Evolutionary conservation across 2,888 invertebrate genomes (phyloP).

Genomic region (Caradrina kadenii): DNA sequence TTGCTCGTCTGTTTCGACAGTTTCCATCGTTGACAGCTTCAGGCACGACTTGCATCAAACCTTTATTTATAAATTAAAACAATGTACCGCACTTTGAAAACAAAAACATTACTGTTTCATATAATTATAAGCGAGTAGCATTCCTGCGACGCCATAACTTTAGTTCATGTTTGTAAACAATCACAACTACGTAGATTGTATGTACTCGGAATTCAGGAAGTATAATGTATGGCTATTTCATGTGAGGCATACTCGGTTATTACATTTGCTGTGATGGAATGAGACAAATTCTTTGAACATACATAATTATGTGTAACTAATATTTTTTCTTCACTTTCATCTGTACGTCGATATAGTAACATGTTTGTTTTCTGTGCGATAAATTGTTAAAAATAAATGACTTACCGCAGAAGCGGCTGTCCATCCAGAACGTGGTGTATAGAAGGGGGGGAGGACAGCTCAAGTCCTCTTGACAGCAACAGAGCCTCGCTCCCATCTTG

Average conservation of each 20-base stretch:
- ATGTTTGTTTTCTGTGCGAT: slow-evolving; percentile 10
- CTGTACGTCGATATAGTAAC: not conserved
- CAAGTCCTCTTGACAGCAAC: slow-evolving; percentile 96
- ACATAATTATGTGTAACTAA: not conserved
- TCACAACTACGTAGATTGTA: slow-evolving; percentile 20
- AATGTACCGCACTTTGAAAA: slow-evolving; percentile 31
- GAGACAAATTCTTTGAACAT: not conserved
- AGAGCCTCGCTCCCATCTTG: slow-evolving; percentile 91
- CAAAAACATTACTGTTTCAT: slow-evolving; percentile 19
- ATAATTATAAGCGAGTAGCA: slow-evolving; percentile 20
- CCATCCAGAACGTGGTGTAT: slow-evolving; percentile 98
- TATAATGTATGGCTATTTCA: slow-evolving; percentile 1
- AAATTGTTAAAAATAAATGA: slow-evolving; percentile 26
- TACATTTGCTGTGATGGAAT: not conserved
- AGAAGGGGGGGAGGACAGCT: slow-evolving; percentile 95
- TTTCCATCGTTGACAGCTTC: not conserved
- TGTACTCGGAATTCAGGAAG: slow-evolving; percentile 26
- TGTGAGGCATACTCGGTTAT: not conserved
- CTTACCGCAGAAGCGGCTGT: slow-evolving; percentile 87
- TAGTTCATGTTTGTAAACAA: slow-evolving; percentile 28
- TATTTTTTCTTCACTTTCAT: not conserved
- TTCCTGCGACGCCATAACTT: slow-evolving; percentile 17
- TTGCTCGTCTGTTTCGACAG: no score
- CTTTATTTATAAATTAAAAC: slow-evolving; percentile 8
- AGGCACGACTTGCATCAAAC: not conserved